A percentile compares a stretch with the other conserved stretches of the same genome.
Evolutionary conservation across 2,113 vertebrate genomes (phyloP).

Genomic region (Balaenoptera acutorostrata): DNA sequence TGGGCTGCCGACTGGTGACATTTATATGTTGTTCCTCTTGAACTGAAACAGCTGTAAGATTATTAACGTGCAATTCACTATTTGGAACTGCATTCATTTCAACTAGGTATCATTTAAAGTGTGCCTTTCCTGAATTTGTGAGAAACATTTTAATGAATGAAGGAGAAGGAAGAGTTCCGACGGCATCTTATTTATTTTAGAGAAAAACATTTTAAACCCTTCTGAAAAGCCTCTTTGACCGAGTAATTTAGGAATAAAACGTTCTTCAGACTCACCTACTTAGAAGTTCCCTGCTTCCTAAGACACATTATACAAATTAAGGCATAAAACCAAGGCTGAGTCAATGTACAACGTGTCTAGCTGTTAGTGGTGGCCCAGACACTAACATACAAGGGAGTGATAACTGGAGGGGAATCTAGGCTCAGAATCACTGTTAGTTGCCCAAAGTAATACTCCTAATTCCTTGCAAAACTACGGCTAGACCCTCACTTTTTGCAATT

Average conservation of each 20-base stretch:
- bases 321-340: neutral
- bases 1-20: neutral
- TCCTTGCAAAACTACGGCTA: neutral
- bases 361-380: neutral
- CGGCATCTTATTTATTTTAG: neutral
- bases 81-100: neutral
- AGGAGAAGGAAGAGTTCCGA: neutral
- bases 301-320: neutral
- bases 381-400: neutral
- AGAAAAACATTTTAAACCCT: neutral
- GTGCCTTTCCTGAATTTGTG: neutral
- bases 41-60: neutral
- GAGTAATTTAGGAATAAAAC: neutral
- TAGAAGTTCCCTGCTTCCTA: neutral
- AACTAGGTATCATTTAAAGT: neutral
- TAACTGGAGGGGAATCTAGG: fast-evolving
- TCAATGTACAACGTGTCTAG: fast-evolving
- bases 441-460: neutral
- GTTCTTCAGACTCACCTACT: neutral
- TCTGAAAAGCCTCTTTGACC: neutral
- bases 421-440: neutral
- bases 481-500: neutral
- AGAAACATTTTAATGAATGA: neutral
- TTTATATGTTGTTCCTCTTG: neutral
- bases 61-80: neutral